Evolutionary conservation across 2,888 invertebrate genomes (phyloP).

Genomic region (Dendrolimus pini): DNA sequence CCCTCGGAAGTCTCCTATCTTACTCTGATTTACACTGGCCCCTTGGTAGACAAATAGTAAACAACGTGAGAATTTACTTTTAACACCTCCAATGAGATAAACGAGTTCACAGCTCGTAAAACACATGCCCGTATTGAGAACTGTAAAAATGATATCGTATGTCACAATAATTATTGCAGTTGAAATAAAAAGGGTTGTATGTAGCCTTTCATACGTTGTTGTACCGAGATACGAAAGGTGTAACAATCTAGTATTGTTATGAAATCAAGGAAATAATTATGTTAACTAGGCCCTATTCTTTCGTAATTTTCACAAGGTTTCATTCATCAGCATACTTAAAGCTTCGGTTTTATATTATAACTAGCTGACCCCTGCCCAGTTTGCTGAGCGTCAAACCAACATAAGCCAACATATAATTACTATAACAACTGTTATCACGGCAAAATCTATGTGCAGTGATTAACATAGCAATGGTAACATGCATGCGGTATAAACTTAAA

Average conservation of each 20-base stretch:
- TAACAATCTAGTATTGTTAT: constrained; percentile 1
- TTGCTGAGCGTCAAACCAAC: too few species aligned
- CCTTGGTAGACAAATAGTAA: constrained; percentile 52
- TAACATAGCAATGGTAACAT: too few species aligned
- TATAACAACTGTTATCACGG: too few species aligned
- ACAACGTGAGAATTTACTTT: constrained; percentile 46
- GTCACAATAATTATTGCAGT: too few species aligned
- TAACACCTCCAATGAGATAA: constrained; percentile 42
- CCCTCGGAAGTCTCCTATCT: constrained; percentile 54
- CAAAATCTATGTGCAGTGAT: too few species aligned
- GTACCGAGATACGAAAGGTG: neutral
- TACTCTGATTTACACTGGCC: constrained; percentile 54
- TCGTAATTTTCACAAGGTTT: too few species aligned
- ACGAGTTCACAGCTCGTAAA: constrained; percentile 31
- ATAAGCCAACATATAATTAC: too few species aligned
- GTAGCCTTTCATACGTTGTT: neutral
- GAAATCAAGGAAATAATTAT: neutral
- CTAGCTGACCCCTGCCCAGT: too few species aligned
- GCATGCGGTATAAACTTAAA: too few species aligned
- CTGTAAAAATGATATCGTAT: constrained; percentile 8
- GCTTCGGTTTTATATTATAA: too few species aligned
- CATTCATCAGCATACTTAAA: too few species aligned
- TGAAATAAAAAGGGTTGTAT: neutral
- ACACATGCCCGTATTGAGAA: constrained; percentile 11
- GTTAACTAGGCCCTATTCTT: neutral